A percentile compares a stretch with the other conserved stretches of the same genome.
These are phyloP conservation scores for Spea multiplicata DNA, from an alignment of 2,113 vertebrate species.

Conservation along the genomic window DNA sequence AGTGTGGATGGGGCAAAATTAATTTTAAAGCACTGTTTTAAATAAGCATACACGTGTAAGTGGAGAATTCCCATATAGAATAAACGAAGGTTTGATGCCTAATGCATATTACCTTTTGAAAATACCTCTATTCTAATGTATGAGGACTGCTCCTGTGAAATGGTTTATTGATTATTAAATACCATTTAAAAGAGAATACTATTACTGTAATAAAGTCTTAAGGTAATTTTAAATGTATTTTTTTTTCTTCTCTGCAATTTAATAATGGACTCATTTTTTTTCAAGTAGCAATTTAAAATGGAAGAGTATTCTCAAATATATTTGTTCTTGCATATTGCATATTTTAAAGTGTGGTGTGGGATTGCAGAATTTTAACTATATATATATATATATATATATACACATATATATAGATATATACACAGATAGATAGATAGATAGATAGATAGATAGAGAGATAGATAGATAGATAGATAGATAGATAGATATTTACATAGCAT, in stretches of 20 bases:
- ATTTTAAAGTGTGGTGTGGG: too few relatives aligned
- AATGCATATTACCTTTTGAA: constrained; percentile 24
- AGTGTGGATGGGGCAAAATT: constrained; percentile 24
- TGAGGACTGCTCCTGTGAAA: constrained; percentile 22
- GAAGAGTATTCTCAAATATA: neutral
- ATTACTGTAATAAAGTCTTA: constrained; percentile 38
- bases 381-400: too few relatives aligned
- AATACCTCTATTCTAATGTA: constrained; percentile 36
- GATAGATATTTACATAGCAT: too few relatives aligned
- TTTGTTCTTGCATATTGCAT: too few relatives aligned
- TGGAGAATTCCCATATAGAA: neutral
- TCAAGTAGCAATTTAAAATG: neutral
- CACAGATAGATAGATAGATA: too few relatives aligned
- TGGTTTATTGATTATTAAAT: constrained; percentile 42
- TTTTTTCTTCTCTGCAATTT: too few relatives aligned
- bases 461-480: too few relatives aligned
- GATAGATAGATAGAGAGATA: too few relatives aligned
- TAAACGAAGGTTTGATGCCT: neutral
- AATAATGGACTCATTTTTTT: too few relatives aligned
- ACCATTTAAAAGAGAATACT: constrained; percentile 31
- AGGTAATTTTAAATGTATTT: constrained; percentile 20
- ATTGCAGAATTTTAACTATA: too few relatives aligned
- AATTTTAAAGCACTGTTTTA: constrained; percentile 18
- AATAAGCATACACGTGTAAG: constrained; percentile 10
- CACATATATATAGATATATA: too few relatives aligned